Base-by-base conservation (phyloP, 2,113 vertebrate species). In the Pluvialis apricaria region DNA sequence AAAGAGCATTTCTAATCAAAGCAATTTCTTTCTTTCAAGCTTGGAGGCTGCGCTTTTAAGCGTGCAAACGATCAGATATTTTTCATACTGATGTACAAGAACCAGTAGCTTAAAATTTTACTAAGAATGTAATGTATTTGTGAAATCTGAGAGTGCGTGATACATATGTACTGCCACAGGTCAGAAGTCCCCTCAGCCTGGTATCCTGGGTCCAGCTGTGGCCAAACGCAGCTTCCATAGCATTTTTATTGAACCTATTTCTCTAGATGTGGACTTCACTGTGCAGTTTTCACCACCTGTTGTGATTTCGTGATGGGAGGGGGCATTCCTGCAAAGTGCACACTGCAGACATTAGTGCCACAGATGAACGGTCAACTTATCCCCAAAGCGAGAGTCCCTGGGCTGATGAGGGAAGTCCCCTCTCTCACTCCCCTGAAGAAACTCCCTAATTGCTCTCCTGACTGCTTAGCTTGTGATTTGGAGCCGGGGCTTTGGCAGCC, bases 401-500 rank as follows among this genome's bases (percentile, higher is more conserved):
- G 9, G 38, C 44, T 85, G 45, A 12, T 1, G 9, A 24, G 26
- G 66, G 26, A 47, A 21, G 22, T 54, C 42, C 79, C 15, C 31
- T 49, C 22, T 36, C 36, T 11, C 45, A 25, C 36, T 65, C 5
- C 71, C 45, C 60, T 28, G 60, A 26, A 47, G 47, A 71, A 85
- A 28, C 19, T 44, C 54, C 47, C 32, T 24, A 13, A 34, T 45
- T 77, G 22, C 34, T 75, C 0, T 42, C 20, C 66, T 76, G 47
- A 19, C 61, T 28, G 14, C 51, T 72, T 5, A 55, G 20, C 19
- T 45, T 38, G 55, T 24, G 55, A 13, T 75, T 34, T 49, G 42
- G 38, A 79, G 47, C 55, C 31, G 13, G 60, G 61, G 45, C 62
- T 61, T 38, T 29, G 0, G 10, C 1, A 60, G 58, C 0, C 1